phyloP scores from a whole-genome alignment of 1,140 invertebrate genomes.

The Scaptomyza graminum region DNA sequence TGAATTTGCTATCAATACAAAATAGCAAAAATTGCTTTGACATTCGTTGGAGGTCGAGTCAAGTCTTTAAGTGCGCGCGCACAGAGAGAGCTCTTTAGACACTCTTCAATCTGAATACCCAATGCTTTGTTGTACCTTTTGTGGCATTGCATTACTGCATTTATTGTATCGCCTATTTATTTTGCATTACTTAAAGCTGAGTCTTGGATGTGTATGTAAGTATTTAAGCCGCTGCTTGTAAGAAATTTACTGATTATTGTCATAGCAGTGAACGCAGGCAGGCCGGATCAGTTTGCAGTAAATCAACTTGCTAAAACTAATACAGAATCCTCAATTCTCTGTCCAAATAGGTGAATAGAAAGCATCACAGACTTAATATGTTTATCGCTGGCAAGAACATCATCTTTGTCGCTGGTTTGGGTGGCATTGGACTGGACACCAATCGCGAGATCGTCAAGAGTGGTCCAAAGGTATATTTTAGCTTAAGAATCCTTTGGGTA shows the following conservation, averaged over 20 bases:
- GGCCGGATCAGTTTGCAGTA: not conserved
- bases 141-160: not conserved
- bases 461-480: constrained; percentile 52
- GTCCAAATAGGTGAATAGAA: constrained; percentile 37
- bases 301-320: constrained; percentile 11
- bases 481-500: too few relatives aligned
- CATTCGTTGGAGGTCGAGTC: constrained; percentile 64
- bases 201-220: not conserved
- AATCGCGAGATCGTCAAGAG: constrained; percentile 63
- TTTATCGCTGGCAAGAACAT: constrained; percentile 72
- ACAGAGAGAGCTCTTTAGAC: not conserved
- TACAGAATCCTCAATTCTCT: constrained; percentile 23
- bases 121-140: not conserved
- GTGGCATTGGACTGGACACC: constrained; percentile 75
- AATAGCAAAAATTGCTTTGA: constrained; percentile 47
- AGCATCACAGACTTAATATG: constrained; percentile 42
- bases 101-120: not conserved
- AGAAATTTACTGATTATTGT: constrained; percentile 1
- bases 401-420: constrained; percentile 74
- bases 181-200: constrained; percentile 8
- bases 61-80: constrained; percentile 19
- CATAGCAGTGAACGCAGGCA: not conserved
- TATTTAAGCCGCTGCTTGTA: constrained; percentile 13
- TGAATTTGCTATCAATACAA: too few relatives aligned
- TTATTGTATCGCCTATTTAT: not conserved